Conservation (phyloP, 2,797 vertebrate species). For the Platalea minor region DNA sequence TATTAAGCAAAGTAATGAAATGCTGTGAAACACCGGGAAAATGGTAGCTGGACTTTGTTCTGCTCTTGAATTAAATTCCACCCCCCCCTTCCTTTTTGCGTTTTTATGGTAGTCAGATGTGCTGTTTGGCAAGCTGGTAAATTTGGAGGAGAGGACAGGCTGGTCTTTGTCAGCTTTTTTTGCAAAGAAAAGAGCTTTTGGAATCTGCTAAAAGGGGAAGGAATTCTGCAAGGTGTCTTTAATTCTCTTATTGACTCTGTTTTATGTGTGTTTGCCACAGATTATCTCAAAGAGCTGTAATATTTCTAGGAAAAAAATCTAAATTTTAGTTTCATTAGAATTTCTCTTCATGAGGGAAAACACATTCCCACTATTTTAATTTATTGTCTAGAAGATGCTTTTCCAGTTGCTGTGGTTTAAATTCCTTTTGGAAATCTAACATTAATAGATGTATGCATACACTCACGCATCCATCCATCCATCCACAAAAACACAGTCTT, state of each 20-base stretch:
- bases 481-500: not conserved
- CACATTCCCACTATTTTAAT: not conserved
- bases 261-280: constrained; percentile 25
- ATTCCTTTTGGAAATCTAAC: constrained; percentile 12
- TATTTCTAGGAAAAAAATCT: constrained; percentile 19
- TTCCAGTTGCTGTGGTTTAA: constrained; percentile 28
- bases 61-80: constrained; percentile 77
- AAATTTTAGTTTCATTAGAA: constrained; percentile 21
- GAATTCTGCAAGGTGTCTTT: not conserved
- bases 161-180: constrained; percentile 70
- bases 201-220: constrained; percentile 40
- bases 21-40: constrained; percentile 76
- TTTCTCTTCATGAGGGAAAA: constrained; percentile 36
- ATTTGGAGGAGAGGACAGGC: constrained; percentile 52
- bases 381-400: constrained; percentile 23
- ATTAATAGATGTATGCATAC: not conserved
- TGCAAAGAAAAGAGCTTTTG: constrained; percentile 54
- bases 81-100: constrained; percentile 34
- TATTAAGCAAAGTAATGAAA: constrained; percentile 86
- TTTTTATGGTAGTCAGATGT: constrained; percentile 70
- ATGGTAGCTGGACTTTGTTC: constrained; percentile 75
- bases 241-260: constrained; percentile 7
- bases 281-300: constrained; percentile 33
- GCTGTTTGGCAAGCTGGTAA: constrained; percentile 67
- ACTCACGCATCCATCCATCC: not conserved